Base-by-base conservation (phyloP, 2,888 invertebrate genomes). In the Chelonus formosanus region DNA sequence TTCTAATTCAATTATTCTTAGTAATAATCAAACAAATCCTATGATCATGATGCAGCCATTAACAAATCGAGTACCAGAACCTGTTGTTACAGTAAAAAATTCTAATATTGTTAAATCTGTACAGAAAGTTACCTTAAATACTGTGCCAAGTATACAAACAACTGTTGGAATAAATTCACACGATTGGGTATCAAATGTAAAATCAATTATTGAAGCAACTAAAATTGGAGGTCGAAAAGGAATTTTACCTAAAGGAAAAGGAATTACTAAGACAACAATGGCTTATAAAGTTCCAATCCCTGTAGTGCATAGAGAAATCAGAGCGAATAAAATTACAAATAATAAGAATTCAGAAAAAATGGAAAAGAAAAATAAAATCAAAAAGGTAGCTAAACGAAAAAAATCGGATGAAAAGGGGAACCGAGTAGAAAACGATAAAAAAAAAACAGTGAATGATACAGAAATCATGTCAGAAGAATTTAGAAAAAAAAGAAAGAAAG, bases 281-380 rank as follows among this genome's bases (percentile, higher is more conserved):
- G 73, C 83, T 5, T 84, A 82, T 58, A 84, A 84, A 75, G 82
- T 84, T 70, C 84, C 84, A 57, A 84, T 84, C 53, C 82, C 83
- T 4, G 84, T 83, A 40, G 76, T 83, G 63, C 80, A 80, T 55
- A 80, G 81, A 58, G 82, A 81, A 63, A 52, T 59, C 4, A 59
- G 65, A 44, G 52, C 35, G 3, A 44, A 4, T 3, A 71, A 68
- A 52, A 36, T 43, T 32, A 20, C 36, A 35, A 69, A 70, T 8
- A 66, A 44, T 50, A 71, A 72, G 36, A 63, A 64, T 34, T 66
- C 57, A 47, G 32, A 45, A 47, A 66, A 63, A 67, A 35, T 31
- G 75, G 73, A 55, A 67, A 53, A 44, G 55, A 75, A 36, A 55
- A 50, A n/a, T 2, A 76, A 77, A 67, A 65, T 3, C 45, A n/a